Conservation (phyloP, 2,113 vertebrate species). For the Paramisgurnus dabryanus region DNA sequence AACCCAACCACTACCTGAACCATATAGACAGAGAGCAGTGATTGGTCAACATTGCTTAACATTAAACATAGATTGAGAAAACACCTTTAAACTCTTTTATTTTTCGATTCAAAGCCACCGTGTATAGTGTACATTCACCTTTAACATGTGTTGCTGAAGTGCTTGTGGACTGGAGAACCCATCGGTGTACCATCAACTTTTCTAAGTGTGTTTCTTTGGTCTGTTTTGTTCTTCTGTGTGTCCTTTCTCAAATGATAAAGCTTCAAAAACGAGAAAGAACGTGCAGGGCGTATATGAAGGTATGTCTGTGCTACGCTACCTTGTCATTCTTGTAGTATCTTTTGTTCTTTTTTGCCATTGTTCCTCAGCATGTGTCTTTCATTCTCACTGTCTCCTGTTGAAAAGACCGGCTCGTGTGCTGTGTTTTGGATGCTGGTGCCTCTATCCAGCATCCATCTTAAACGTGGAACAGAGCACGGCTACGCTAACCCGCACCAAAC, state of each 20-base stretch:
- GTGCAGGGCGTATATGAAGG: slow-evolving; percentile 94
- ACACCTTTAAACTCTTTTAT: not conserved
- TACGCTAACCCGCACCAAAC: too few species aligned
- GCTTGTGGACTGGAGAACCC: slow-evolving; percentile 40
- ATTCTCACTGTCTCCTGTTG: slow-evolving; percentile 49
- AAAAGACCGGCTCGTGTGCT: too few species aligned
- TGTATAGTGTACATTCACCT: slow-evolving; percentile 18
- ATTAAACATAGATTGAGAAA: not conserved
- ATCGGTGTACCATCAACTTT: slow-evolving; percentile 40
- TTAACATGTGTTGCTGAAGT: slow-evolving; percentile 44
- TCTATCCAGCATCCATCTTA: too few species aligned
- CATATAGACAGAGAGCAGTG: too few species aligned
- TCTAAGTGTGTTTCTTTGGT: slow-evolving; percentile 59
- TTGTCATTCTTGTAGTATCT: slow-evolving; percentile 52
- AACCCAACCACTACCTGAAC: not conserved
- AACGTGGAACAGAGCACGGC: too few species aligned
- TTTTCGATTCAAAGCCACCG: not conserved
- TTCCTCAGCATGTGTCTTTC: slow-evolving; percentile 74
- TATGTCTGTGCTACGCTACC: slow-evolving; percentile 69
- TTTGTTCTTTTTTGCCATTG: slow-evolving; percentile 73
- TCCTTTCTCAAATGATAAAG: slow-evolving; percentile 74
- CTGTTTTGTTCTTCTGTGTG: slow-evolving; percentile 50
- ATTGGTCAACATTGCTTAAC: too few species aligned
- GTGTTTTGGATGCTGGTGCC: too few species aligned
- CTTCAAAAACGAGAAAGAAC: slow-evolving; percentile 94